Evolutionary conservation across 1,140 invertebrate species (phyloP).

Genomic region (Centruroides sculpturatus): DNA sequence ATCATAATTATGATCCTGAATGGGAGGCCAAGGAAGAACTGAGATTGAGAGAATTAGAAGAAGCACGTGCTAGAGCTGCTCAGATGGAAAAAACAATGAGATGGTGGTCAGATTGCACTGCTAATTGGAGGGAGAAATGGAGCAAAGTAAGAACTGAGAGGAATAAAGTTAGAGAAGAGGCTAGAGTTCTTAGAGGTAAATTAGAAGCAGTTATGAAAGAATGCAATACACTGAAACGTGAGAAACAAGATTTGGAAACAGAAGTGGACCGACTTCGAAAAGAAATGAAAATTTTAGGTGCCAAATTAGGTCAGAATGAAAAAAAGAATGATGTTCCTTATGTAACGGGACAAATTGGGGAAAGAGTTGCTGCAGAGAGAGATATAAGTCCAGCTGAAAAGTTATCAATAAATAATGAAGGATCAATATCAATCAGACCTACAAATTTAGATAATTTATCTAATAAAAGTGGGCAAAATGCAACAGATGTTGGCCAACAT

Average conservation of each 20-base stretch:
- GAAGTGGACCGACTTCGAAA: slow-evolving; percentile 67
- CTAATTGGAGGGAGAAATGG: slow-evolving; percentile 90
- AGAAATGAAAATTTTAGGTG: slow-evolving; percentile 30
- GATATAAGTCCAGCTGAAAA: slow-evolving; percentile 15
- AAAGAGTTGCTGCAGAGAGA: slow-evolving; percentile 14
- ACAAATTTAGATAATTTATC: too few relatives aligned
- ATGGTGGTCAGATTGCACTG: slow-evolving; percentile 91
- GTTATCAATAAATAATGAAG: background rate
- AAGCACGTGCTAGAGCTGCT: slow-evolving; percentile 71
- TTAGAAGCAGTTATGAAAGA: slow-evolving; percentile 66
- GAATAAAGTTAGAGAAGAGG: slow-evolving; percentile 73
- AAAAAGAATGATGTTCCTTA: slow-evolving; percentile 6
- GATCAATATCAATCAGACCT: background rate
- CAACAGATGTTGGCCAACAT: slow-evolving; percentile 11
- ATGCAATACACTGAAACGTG: slow-evolving; percentile 50
- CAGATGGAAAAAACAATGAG: slow-evolving; percentile 99
- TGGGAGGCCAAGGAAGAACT: slow-evolving; percentile 30
- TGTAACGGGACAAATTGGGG: background rate
- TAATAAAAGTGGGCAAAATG: background rate
- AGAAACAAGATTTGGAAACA: slow-evolving; percentile 59
- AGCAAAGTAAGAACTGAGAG: slow-evolving; percentile 76
- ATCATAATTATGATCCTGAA: slow-evolving; percentile 23
- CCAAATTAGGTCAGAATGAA: slow-evolving; percentile 1
- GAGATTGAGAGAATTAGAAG: slow-evolving; percentile 62
- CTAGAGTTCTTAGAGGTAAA: slow-evolving; percentile 57